Evolutionary conservation across 2,888 invertebrate genomes (phyloP), one percentile per base, ranked within the genome.

Genomic region (Myopa tessellatipennis): DNA sequence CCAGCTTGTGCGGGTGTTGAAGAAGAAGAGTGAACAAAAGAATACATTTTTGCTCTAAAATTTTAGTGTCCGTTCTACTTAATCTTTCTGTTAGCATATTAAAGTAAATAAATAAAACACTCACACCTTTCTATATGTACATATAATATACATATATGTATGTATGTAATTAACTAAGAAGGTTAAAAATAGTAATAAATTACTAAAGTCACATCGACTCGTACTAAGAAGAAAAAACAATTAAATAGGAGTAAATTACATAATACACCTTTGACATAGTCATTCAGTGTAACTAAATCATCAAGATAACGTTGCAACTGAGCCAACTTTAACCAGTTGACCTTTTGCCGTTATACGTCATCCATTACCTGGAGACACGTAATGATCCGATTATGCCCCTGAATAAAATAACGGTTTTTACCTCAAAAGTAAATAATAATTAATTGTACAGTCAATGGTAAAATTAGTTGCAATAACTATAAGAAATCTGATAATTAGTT

Each of bases 1-100:
- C 96, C 96, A 78, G 93, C 93, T 90, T 97, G 97, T 91, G 95
- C 95, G 89, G 97, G 97, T 85, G 95, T 95, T 83, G 96, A 96
- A 86, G 96, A 96, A 88, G 96, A 96, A 86, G 95, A 92, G 83
- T 88, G 89, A 89, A 77, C 76, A 79, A 82, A 81, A 82, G 79
- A 82, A 79, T 81, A 81, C 81, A 81, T 77, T 72, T 26, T 60
- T 14, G 36, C 74, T 63, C 26, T 40, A 58, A 63, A 61, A 55
- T 14, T 26, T 45, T 7, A 67, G 18, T 4, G 34, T 26, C 18
- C 65, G 4, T 8, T 14, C 10, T 38, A 5, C 34, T 65, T 81
- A 82, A 79, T 80, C 85, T 85, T 87, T 85, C 83, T 81, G 84
- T 82, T 83, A 80, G 82, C 81, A 82, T 81, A 80, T 84, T 79